Evolutionary conservation across 2,888 invertebrate genomes (phyloP).

Genomic region (Yponomeuta plumbellus): DNA sequence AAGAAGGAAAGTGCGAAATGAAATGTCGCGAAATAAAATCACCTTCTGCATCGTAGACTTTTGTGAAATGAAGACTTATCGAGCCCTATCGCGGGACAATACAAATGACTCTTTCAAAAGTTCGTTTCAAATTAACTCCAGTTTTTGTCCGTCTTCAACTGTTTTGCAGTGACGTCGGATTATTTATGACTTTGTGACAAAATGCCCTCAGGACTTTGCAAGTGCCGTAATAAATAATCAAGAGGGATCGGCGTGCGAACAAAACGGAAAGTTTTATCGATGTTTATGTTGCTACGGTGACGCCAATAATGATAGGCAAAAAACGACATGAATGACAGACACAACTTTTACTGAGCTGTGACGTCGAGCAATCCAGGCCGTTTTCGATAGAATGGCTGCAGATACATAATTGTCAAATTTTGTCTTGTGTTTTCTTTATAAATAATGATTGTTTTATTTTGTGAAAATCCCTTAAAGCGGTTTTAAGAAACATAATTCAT

Average conservation of each 20-base stretch:
- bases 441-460: too few relatives aligned
- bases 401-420: too few relatives aligned
- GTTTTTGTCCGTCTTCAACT: slow-evolving; percentile 1
- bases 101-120: slow-evolving; percentile 4
- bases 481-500: too few relatives aligned
- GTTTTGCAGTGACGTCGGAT: not conserved
- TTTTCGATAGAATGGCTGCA: too few relatives aligned
- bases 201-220: not conserved
- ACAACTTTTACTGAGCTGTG: too few relatives aligned
- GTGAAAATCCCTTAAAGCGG: too few relatives aligned
- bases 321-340: too few relatives aligned
- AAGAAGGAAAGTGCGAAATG: too few relatives aligned
- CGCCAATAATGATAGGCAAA: too few relatives aligned
- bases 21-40: not conserved
- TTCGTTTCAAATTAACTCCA: not conserved
- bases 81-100: not conserved
- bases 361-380: too few relatives aligned
- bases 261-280: not conserved
- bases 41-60: not conserved
- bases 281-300: not conserved
- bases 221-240: not conserved
- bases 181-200: not conserved
- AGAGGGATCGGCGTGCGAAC: not conserved
- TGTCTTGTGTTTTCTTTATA: too few relatives aligned
- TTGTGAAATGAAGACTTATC: not conserved